Percentiles rank a stretch among this genome's conserved stretches.
Conservation (phyloP, 1,140 invertebrate genomes). For the Drosophila eugracilis region DNA sequence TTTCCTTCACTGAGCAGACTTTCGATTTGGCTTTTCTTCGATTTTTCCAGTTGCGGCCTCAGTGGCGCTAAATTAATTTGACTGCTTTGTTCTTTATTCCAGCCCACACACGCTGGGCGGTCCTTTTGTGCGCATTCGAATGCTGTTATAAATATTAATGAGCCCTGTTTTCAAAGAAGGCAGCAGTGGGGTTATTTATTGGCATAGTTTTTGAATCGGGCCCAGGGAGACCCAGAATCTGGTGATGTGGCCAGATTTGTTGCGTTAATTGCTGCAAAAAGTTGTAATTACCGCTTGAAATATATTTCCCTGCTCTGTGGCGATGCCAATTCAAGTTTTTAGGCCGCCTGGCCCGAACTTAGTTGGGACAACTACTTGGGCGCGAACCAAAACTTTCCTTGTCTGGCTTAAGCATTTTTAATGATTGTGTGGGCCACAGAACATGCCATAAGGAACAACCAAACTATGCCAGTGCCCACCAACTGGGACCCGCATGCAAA, state of each 20-base stretch:
- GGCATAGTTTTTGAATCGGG: constrained; percentile 45
- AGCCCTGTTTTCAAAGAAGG: constrained; percentile 26
- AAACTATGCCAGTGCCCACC: constrained; percentile 27
- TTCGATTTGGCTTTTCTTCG: constrained; percentile 24
- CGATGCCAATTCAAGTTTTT: constrained; percentile 13
- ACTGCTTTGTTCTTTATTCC: constrained; percentile 60
- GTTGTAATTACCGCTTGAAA: constrained; percentile 47
- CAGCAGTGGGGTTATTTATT: constrained; percentile 45
- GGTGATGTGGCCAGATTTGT: constrained; percentile 9
- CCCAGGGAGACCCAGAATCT: neutral
- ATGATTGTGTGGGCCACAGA: constrained; percentile 47
- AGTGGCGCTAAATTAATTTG: constrained; percentile 76
- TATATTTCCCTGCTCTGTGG: constrained; percentile 7
- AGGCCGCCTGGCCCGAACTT: constrained; percentile 10
- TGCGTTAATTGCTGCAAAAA: constrained; percentile 38
- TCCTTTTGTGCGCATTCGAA: constrained; percentile 32
- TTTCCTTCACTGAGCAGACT: constrained; percentile 47
- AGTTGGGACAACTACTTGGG: constrained; percentile 30
- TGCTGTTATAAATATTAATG: constrained; percentile 75
- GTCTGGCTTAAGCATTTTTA: constrained; percentile 61
- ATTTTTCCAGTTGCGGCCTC: constrained; percentile 34
- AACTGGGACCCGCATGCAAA: constrained; percentile 40
- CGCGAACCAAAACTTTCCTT: constrained; percentile 27
- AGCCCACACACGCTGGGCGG: constrained; percentile 7
- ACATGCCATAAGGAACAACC: constrained; percentile 45